These are phyloP conservation scores for Crypturellus tataupa DNA, from an alignment of 2,797 vertebrate genomes.

Conservation along the genomic window DNA sequence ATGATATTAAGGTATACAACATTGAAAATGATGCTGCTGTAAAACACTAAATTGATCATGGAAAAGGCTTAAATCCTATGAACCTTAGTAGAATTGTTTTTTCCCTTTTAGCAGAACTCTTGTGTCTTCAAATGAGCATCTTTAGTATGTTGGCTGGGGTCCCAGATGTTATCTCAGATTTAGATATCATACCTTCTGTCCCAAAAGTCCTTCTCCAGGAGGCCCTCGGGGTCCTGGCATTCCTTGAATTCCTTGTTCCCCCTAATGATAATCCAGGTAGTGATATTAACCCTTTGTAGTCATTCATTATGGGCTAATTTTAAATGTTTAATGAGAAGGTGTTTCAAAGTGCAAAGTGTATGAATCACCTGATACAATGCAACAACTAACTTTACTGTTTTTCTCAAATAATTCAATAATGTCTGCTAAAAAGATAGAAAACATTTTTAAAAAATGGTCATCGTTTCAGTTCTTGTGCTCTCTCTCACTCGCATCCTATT, in stretches of 20 bases:
- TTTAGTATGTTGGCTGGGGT: neutral
- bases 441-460: neutral
- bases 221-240: constrained; percentile 90
- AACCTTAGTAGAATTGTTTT: neutral
- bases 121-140: neutral
- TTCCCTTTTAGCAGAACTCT: neutral
- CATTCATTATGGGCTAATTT: neutral
- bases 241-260: constrained; percentile 90
- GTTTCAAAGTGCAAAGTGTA: neutral
- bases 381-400: neutral
- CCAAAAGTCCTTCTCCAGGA: constrained; percentile 89
- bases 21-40: neutral
- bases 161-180: neutral
- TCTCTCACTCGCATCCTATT: neutral
- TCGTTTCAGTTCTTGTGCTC: neutral
- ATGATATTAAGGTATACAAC: neutral
- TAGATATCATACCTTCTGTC: constrained; percentile 85
- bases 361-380: neutral
- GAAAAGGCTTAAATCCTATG: neutral
- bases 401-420: neutral
- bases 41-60: neutral
- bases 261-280: constrained; percentile 79
- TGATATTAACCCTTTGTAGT: constrained; percentile 26
- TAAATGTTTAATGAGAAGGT: neutral
- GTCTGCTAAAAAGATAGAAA: neutral